phyloP scores from a whole-genome alignment of 1,140 invertebrate genomes.

The Drosophila novamexicana region DNA sequence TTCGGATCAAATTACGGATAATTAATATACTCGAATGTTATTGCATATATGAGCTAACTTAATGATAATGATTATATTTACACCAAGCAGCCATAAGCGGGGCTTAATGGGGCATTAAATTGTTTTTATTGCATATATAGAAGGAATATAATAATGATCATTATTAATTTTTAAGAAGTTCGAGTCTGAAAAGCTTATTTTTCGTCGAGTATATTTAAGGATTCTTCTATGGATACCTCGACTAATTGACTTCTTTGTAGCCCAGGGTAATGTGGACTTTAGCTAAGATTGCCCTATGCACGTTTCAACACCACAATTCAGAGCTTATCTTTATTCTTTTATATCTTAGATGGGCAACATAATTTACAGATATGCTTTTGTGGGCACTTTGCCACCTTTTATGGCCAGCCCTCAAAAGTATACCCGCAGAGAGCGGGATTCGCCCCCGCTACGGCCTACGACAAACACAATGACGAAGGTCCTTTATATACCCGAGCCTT shows the following conservation, averaged over 20 bases:
- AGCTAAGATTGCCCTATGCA: background rate
- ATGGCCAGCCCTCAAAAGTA: conserved; percentile 1
- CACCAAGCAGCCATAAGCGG: background rate
- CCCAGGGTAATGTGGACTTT: background rate
- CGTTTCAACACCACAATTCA: background rate
- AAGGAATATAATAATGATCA: no score
- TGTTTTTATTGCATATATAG: background rate
- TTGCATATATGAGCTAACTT: background rate
- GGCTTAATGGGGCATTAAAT: background rate
- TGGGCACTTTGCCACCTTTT: background rate
- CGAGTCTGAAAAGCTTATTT: no score
- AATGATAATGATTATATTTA: conserved; percentile 1
- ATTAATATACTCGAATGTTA: conserved; percentile 2
- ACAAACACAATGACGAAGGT: conserved; percentile 43
- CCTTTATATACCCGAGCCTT: conserved; percentile 32
- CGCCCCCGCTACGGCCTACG: background rate
- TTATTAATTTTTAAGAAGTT: no score
- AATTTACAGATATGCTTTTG: background rate
- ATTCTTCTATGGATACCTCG: no score
- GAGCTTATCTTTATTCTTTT: background rate
- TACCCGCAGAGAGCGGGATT: background rate
- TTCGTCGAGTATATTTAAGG: no score
- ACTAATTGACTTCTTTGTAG: no score
- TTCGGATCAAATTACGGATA: conserved; percentile 1
- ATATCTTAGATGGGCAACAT: background rate